Evolutionary conservation across 2,797 vertebrate species (phyloP), one percentile per base, ranked within the genome.

Genomic region (Odontamblyopus rebecca): DNA sequence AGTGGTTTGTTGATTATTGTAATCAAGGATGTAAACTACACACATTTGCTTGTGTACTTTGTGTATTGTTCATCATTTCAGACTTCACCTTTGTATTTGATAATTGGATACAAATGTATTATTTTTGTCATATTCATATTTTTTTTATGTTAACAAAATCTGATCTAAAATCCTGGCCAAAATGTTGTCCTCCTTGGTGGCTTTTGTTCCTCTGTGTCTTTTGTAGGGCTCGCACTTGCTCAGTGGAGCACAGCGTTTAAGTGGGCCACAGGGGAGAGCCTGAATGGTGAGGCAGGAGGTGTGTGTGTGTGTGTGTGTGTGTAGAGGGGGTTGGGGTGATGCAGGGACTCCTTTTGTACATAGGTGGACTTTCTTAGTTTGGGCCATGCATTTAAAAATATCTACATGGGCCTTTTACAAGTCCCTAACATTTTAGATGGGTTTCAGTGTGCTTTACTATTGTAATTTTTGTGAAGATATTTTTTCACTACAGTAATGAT

Each of bases 251-350:
- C 85, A 87, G 90, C 86, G 80, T 92, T 94, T 94, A 95, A 95
- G 94, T 94, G 93, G 93, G 89, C 93, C 94, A 93, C 93, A 90
- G 89, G 94, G 93, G 94, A 94, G 89, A 80, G 86, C 71, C 89
- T 94, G 91, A 92, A 92, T 90, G 85, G 86, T 85, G 87, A 89
- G 83, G 89, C 82, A 89, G 85, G 77, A 82, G 83, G 84, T 89
- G 87, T 89, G 54, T 69, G 35, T 72, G 70, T 60, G 76, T 3
- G 50, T 67, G 78, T 66, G 82, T 89, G 87, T 89, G 54, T 69
- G 30, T 73, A 69, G 59, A 79, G 83, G 86, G 87, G 89, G 86
- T 84, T 77, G 82, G 89, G 82, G 83, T 87, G 85, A 89, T 86
- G 85, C 77, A 81, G 80, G 87, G 85, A 90, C 79, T 85, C 70